Evolutionary conservation across 2,888 invertebrate genomes (phyloP).

Genomic region (Luperina testacea): DNA sequence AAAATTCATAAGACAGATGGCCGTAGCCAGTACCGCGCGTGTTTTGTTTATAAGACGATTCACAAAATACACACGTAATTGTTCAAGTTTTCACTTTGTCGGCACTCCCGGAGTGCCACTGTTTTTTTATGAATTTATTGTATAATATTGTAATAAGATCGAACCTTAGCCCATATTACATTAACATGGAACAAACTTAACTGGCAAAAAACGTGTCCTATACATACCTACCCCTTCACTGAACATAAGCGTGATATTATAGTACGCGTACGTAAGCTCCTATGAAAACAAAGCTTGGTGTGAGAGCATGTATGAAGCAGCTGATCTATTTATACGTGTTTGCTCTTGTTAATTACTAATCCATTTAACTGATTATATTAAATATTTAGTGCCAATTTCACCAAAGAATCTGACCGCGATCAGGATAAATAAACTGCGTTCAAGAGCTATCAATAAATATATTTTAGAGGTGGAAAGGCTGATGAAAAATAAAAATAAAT

Average conservation of each 20-base stretch:
- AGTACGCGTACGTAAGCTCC: not conserved
- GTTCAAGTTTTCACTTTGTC: no score
- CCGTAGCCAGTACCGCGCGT: no score
- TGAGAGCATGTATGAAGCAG: not conserved
- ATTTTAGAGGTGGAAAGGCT: no score
- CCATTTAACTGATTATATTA: constrained; percentile 19
- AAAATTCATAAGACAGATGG: no score
- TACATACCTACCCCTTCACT: not conserved
- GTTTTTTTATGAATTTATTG: no score
- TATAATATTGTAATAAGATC: not conserved
- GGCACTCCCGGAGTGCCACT: no score
- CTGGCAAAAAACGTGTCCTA: not conserved
- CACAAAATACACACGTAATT: no score
- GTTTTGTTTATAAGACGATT: no score
- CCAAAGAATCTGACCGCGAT: not conserved
- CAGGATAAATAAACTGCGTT: not conserved
- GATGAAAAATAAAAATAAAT: no score
- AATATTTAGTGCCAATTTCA: not conserved
- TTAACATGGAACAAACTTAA: not conserved
- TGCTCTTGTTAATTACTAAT: not conserved
- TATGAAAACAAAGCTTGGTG: not conserved
- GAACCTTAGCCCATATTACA: not conserved
- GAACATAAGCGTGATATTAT: not conserved
- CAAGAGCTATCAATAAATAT: no score
- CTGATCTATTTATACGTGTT: not conserved